phyloP scores from a whole-genome alignment of 2,797 vertebrate species.

The Spheniscus humboldti region DNA sequence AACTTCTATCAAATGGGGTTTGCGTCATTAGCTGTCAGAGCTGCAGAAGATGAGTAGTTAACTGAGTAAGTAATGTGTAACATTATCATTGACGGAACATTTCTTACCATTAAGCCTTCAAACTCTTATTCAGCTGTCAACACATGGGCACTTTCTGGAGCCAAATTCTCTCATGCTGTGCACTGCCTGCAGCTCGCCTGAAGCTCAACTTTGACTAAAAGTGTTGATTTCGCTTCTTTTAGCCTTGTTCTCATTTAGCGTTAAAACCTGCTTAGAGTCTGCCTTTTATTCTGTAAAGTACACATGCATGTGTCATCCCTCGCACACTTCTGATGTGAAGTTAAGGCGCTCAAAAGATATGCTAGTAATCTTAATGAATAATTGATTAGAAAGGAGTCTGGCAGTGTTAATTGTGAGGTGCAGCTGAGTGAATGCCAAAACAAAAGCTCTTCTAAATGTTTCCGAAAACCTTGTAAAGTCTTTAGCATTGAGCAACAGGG shows the following conservation, averaged over 20 bases:
- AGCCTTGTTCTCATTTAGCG: conserved; percentile 89
- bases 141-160: conserved; percentile 87
- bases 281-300: conserved; percentile 76
- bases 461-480: conserved; percentile 74
- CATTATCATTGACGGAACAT: conserved; percentile 79
- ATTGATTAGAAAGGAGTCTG: conserved; percentile 75
- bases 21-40: conserved; percentile 32
- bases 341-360: conserved; percentile 74
- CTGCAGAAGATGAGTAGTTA: conserved; percentile 70
- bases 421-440: conserved; percentile 67
- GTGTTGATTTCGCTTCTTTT: conserved; percentile 88
- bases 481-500: conserved; percentile 81
- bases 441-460: conserved; percentile 71
- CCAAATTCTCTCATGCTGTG: conserved; percentile 87
- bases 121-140: conserved; percentile 89
- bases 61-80: conserved; percentile 74
- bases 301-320: conserved; percentile 70
- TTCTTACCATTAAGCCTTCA: conserved; percentile 84
- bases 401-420: conserved; percentile 74
- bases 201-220: conserved; percentile 94
- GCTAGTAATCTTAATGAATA: conserved; percentile 72
- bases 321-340: conserved; percentile 68
- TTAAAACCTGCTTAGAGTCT: conserved; percentile 81
- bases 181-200: conserved; percentile 90
- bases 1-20: not conserved